Base-by-base conservation (phyloP, 2,797 vertebrate genomes). In the Neosilurus mollespiculum region DNA sequence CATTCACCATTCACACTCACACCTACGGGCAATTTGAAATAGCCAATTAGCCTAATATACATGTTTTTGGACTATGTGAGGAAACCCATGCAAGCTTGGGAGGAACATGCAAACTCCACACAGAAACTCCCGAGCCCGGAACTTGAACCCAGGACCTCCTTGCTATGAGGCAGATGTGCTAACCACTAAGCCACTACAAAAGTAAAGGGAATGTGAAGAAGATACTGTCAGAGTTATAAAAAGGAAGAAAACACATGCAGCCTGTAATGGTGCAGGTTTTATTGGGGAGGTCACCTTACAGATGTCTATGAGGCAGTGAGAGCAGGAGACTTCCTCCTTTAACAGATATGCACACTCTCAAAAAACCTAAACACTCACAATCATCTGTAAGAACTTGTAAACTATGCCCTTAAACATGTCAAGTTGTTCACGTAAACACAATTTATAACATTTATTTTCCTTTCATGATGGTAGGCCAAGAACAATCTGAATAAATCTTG, bases 401-500 rank as follows among this genome's bases (percentile, higher is more conserved):
- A 76, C 22, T 73, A 4, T 3, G 1, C 8, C 73, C 56, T 59
- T 59, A 59, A 59, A 9, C 20, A 4, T 22, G 26, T 12, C 26
- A 20, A 20, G 4, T 56, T 58, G 53, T 20, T 56, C 26, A 58
- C 9, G 4, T 56, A 73, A 73, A 30, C 71, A 56, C 24, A 1
- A 53, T 54, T 72, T 54, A 56, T 15, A 54, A 10, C 51, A 18
- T 73, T 73, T 30, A 56, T 73, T 56, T 73, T 73, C 15, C 7
- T 75, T 26, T 18, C 24, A 49, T 53, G 70, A 53, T 72, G 49
- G 24, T 15, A 12, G 26, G 53, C 53, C 34, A 30, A 20, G 72
- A 75, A 37, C 30, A 37, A 37, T 76, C 11, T n/a, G 20, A 59
- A 59, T 77, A 77, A 77, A 77, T 77, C 56, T 43, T 59, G 10